These are phyloP conservation scores for Popillia japonica DNA, from an alignment of 1,140 invertebrate species.

Conservation along the genomic window DNA sequence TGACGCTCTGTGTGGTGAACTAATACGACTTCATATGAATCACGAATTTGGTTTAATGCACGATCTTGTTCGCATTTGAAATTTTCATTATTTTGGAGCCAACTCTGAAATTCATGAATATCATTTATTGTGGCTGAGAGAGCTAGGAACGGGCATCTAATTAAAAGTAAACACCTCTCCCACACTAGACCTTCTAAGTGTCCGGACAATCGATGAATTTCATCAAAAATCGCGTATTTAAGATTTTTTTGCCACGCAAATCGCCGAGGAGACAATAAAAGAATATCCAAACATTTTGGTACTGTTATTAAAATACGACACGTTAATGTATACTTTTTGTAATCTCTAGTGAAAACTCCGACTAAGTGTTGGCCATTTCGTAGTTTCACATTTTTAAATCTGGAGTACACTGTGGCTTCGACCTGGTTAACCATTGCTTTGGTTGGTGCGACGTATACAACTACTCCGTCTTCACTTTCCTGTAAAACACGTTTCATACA, in stretches of 20 bases:
- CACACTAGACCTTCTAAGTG: conserved; percentile 43
- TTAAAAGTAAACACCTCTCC: conserved; percentile 46
- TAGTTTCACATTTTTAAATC: conserved; percentile 44
- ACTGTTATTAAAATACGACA: conserved; percentile 49
- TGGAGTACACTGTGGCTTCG: conserved; percentile 46
- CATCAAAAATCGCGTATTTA: conserved; percentile 50
- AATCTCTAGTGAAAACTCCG: conserved; percentile 49
- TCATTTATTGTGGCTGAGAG: conserved; percentile 48
- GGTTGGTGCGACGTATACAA: conserved; percentile 50
- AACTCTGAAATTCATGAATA: conserved; percentile 42
- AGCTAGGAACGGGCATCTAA: conserved; percentile 46
- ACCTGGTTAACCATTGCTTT: conserved; percentile 52
- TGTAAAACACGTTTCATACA: conserved; percentile 50
- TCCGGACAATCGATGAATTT: conserved; percentile 48
- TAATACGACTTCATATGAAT: conserved; percentile 44
- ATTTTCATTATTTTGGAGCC: conserved; percentile 45
- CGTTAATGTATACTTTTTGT: conserved; percentile 42
- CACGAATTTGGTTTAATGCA: not conserved
- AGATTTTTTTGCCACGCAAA: conserved; percentile 44
- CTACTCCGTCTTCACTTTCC: conserved; percentile 45
- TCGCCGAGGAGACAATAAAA: conserved; percentile 46
- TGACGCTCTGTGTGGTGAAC: conserved; percentile 45
- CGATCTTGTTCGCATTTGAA: conserved; percentile 43
- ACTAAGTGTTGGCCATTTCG: conserved; percentile 42
- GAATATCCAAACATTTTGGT: conserved; percentile 47